Evolutionary conservation across 2,797 vertebrate genomes (phyloP).

Genomic region (Galagoides demidoff): DNA sequence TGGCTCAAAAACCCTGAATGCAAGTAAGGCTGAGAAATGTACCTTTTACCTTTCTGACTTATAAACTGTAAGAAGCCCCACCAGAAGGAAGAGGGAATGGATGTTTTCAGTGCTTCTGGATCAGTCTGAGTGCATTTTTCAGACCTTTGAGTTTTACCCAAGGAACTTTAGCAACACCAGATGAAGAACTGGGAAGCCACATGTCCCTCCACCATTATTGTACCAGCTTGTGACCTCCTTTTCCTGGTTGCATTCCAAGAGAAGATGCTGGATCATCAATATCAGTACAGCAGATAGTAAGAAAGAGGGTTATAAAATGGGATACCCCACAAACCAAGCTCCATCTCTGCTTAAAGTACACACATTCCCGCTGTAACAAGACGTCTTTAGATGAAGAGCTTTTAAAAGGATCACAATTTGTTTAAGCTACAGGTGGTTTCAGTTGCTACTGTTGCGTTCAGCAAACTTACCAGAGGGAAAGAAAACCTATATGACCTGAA

Average conservation of each 20-base stretch:
- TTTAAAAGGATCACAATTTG: background rate
- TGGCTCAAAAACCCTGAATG: background rate
- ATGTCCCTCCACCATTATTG: too few relatives aligned
- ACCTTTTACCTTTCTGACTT: background rate
- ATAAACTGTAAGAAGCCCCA: background rate
- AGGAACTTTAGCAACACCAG: background rate
- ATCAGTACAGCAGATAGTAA: background rate
- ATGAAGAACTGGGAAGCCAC: background rate
- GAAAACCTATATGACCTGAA: background rate
- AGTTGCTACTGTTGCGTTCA: background rate
- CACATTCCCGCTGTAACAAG: background rate
- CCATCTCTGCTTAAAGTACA: background rate
- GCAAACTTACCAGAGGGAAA: background rate
- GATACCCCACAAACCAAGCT: background rate
- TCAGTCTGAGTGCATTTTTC: background rate
- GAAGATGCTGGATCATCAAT: background rate
- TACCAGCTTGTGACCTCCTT: background rate
- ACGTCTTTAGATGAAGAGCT: background rate
- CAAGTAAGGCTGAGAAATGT: background rate
- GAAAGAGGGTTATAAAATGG: background rate
- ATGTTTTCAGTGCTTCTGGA: background rate
- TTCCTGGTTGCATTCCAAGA: background rate
- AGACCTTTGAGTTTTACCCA: background rate
- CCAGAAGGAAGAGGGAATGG: background rate
- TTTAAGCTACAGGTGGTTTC: background rate